Evolutionary conservation across 2,797 vertebrate species (phyloP).

Genomic region (Crypturellus tataupa): DNA sequence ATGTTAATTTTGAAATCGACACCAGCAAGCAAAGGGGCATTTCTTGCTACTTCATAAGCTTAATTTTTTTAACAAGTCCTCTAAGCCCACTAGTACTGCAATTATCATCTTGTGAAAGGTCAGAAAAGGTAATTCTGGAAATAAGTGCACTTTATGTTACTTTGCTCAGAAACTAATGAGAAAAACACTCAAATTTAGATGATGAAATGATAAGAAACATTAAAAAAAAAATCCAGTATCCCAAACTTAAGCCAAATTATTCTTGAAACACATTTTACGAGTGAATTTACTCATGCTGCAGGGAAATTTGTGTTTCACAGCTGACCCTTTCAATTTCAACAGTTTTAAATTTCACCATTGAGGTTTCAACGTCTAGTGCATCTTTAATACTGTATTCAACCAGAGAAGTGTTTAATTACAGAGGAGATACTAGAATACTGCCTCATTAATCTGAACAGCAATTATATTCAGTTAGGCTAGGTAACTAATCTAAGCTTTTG

Average conservation of each 20-base stretch:
- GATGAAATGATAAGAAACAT: constrained; percentile 50
- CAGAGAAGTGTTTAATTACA: constrained; percentile 66
- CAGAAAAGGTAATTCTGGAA: constrained; percentile 94
- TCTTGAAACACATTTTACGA: constrained; percentile 15
- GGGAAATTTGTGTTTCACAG: constrained; percentile 35
- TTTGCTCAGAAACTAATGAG: constrained; percentile 92
- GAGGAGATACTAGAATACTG: constrained; percentile 63
- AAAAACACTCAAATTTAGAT: constrained; percentile 88
- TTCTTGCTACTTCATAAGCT: constrained; percentile 90
- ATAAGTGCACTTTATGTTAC: constrained; percentile 93
- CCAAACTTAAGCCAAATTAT: constrained; percentile 19
- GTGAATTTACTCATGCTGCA: background rate
- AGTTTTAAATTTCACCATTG: constrained; percentile 70
- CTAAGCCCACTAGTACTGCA: constrained; percentile 90
- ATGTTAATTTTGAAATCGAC: constrained; percentile 98
- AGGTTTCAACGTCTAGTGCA: constrained; percentile 56
- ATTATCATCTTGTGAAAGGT: constrained; percentile 97
- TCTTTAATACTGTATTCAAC: constrained; percentile 65
- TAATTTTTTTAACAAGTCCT: constrained; percentile 84
- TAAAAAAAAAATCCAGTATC: background rate
- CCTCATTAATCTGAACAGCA: constrained; percentile 76
- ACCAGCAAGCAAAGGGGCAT: constrained; percentile 85
- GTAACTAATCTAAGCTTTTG: constrained; percentile 56
- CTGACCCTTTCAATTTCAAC: constrained; percentile 61
- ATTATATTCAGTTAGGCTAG: constrained; percentile 61